Conservation (phyloP, 35 echinoderm and acorn worm genomes). For the Strongylocentrotus purpuratus region DNA sequence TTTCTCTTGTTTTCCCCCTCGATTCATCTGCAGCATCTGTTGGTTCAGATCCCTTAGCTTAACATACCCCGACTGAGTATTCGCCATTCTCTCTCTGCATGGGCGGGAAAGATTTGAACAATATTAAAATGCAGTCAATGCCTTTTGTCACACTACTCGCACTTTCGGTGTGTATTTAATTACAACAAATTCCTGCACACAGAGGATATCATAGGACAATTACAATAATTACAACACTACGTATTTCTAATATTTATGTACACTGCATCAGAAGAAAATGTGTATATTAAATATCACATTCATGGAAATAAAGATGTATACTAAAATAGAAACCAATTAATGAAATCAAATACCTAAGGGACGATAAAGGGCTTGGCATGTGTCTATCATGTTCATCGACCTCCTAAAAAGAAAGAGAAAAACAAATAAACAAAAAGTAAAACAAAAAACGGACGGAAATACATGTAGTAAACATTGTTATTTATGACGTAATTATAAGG, state of each 20-base stretch:
- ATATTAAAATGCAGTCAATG: neutral
- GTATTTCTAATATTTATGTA: neutral
- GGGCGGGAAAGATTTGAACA: neutral
- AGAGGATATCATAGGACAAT: neutral
- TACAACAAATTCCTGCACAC: neutral
- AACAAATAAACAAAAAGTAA: neutral
- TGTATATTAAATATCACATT: neutral
- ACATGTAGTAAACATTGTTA: no score
- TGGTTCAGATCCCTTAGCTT: neutral
- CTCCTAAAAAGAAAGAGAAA: neutral
- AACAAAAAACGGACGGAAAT: no score
- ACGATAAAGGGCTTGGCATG: neutral
- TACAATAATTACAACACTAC: neutral
- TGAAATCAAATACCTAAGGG: neutral
- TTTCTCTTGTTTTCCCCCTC: neutral
- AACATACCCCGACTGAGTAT: neutral
- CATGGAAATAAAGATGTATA: no score
- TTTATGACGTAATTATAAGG: no score
- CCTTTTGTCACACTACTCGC: no score
- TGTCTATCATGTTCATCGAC: neutral
- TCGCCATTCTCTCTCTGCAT: neutral
- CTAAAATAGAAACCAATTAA: no score
- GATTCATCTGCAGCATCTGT: neutral
- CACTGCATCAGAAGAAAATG: neutral
- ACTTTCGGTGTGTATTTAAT: neutral